Evolutionary conservation across 2,113 vertebrate genomes (phyloP), one percentile per base, ranked within the genome.

Genomic region (Crypturellus undulatus): DNA sequence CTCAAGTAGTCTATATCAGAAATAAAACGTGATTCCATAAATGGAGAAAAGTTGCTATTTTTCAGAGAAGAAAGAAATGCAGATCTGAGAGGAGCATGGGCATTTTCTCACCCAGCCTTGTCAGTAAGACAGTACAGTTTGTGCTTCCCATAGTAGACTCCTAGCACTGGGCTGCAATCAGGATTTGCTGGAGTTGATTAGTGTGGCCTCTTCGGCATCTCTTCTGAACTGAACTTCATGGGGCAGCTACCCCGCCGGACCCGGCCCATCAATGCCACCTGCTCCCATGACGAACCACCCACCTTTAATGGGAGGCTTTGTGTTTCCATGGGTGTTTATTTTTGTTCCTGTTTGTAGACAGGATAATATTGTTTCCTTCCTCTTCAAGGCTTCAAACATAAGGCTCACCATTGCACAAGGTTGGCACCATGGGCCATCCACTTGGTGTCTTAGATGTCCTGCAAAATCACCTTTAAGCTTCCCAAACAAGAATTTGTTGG

Each of bases 231-330:
- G n/a, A 77, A 78, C 34, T 63, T 20, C 75, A 28, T 32, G n/a
- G 7, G 38, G 59, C 13, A 30, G 6, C 25, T 47, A 49, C 26
- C n/a, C 18, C 10, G 18, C 43, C 20, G 11, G 47, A 21, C 54
- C 54, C 16, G 30, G 54, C 54, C 54, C 54, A 18, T 45, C 40
- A 67, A 32, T 21, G 30, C 32, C 30, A 47, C n/a, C 28, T 47
- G n/a, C 58, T 49, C 75, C 26, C 22, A 22, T 24, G 15, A 30
- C 38, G 38, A 30, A 64, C 45, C 45, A 73, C 24, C 32, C 34
- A 10, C 0, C 0, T 60, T 28, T 62, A 75, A 12, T 20, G 12
- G 40, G 5, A 54, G 4, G 26, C 21, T 62, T 1, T 1, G 67
- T 36, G 18, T 15, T 85, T 79, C 58, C 3, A 5, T 18, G 10